Evolutionary conservation across 2,797 vertebrate genomes (phyloP).

Genomic region (Allobates femoralis): DNA sequence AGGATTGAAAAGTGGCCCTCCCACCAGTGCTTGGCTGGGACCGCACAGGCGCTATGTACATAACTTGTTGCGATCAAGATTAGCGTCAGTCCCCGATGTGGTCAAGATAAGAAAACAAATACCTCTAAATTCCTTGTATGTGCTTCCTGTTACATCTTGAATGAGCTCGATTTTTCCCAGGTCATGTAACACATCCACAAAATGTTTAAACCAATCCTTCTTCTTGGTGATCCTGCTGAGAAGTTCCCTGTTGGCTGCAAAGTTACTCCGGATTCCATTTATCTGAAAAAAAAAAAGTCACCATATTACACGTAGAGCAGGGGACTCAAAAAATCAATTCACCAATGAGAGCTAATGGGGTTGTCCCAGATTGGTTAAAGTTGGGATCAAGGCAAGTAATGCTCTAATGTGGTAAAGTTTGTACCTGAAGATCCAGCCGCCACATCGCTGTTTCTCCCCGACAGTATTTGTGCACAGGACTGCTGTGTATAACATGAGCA

Average conservation of each 20-base stretch:
- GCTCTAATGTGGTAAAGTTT: too few species aligned
- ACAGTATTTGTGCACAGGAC: too few species aligned
- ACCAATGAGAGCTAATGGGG: background rate
- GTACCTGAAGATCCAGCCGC: too few species aligned
- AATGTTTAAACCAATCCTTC: constrained; percentile 86
- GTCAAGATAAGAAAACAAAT: constrained; percentile 27
- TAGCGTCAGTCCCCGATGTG: too few species aligned
- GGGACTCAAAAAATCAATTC: background rate
- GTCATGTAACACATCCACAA: constrained; percentile 75
- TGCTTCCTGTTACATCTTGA: constrained; percentile 75
- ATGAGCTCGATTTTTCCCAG: constrained; percentile 66
- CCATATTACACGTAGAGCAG: background rate
- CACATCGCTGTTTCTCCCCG: too few species aligned
- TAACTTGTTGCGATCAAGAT: too few species aligned
- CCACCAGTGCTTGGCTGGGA: too few species aligned
- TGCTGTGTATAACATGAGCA: too few species aligned
- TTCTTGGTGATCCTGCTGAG: constrained; percentile 81
- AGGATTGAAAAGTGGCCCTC: too few species aligned
- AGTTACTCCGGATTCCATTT: background rate
- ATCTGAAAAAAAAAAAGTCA: background rate
- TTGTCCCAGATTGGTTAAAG: too few species aligned
- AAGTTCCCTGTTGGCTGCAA: constrained; percentile 79
- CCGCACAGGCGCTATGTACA: too few species aligned
- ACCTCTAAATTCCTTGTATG: constrained; percentile 60
- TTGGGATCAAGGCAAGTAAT: too few species aligned